A percentile compares a stretch with the other conserved stretches of the same genome.
These are phyloP conservation scores for Agapornis roseicollis DNA, from an alignment of 2,113 vertebrate species.

Conservation along the genomic window DNA sequence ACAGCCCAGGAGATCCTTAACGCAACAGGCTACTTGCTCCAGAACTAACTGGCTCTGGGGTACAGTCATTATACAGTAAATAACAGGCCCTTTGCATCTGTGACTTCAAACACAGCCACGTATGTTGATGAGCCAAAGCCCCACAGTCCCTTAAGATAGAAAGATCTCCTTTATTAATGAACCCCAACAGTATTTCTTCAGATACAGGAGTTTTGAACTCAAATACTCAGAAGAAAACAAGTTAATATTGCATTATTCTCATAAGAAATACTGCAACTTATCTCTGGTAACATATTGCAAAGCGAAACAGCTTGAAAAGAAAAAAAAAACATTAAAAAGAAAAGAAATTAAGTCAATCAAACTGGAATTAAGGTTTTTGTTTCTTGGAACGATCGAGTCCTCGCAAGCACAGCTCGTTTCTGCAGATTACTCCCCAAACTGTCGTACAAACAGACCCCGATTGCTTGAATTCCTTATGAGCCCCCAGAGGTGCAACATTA, in stretches of 20 bases:
- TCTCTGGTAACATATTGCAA: constrained; percentile 81
- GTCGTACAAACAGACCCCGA: constrained; percentile 79
- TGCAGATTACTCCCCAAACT: constrained; percentile 79
- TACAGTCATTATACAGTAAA: background rate
- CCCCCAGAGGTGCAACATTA: constrained; percentile 74
- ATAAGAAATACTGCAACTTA: constrained; percentile 78
- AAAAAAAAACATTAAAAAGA: constrained; percentile 58
- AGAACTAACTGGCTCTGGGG: background rate
- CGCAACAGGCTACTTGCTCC: background rate
- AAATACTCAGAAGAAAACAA: constrained; percentile 79
- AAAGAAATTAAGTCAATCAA: constrained; percentile 78
- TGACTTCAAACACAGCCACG: background rate
- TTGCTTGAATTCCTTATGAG: constrained; percentile 75
- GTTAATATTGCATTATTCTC: constrained; percentile 80
- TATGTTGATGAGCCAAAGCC: background rate
- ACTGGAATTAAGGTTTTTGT: constrained; percentile 75
- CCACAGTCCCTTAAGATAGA: constrained; percentile 74
- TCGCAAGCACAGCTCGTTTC: constrained; percentile 84
- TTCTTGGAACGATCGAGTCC: constrained; percentile 79
- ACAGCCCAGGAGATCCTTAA: background rate
- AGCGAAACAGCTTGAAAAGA: constrained; percentile 80
- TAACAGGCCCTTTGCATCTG: background rate
- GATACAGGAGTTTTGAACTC: constrained; percentile 83
- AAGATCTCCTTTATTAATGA: constrained; percentile 85
- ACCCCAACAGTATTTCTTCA: constrained; percentile 80